Evolutionary conservation across 2,113 vertebrate species (phyloP), one percentile per base, ranked within the genome.

Genomic region (Formicarius rufipectus): DNA sequence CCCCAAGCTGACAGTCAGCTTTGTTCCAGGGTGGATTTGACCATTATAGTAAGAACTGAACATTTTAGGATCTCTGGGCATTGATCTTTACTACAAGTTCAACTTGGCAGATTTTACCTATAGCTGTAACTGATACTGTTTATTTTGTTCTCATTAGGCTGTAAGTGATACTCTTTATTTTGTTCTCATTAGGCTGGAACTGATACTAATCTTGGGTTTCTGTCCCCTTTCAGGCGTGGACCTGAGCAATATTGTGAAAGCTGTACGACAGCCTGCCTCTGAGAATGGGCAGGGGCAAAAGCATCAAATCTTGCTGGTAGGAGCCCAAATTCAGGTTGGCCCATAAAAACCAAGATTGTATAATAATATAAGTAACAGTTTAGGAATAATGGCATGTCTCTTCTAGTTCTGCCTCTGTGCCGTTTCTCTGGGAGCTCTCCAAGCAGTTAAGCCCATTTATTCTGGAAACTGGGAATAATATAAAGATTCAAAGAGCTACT

Each of bases 191-290:
- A 4, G 27, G n/a, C n/a, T 20, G 24, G 40, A 19, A 21, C 10
- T 37, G 8, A 9, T 9, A 1, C 8, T 42, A 40, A 59, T 31
- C 18, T n/a, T 14, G n/a, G 2, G 4, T 12, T 30, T 60, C 4
- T 21, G 62, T 58, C 78, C 44, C 27, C 8, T 88, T 49, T 19
- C 67, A 99, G 99, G 99, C 75, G 99, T 99, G 77, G 99, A 99
- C 87, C 98, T 99, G 75, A 98, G 96, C 93, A 99, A 98, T 80
- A 99, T 99, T 44, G 98, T 99, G 52, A 99, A 99, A 97, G 97
- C 96, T 30, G 97, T 98, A 8, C 68, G 77, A 5, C 97, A 79
- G 60, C 74, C 86, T 23, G 90, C 96, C 37, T 90, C 91, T 16
- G 97, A 97, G 66, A 93, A 93, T 3, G 96, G 97, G 12, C 97